These are phyloP conservation scores for Pseudobourletiella spinata DNA, from an alignment of 1,140 invertebrate genomes.

Conservation along the genomic window DNA sequence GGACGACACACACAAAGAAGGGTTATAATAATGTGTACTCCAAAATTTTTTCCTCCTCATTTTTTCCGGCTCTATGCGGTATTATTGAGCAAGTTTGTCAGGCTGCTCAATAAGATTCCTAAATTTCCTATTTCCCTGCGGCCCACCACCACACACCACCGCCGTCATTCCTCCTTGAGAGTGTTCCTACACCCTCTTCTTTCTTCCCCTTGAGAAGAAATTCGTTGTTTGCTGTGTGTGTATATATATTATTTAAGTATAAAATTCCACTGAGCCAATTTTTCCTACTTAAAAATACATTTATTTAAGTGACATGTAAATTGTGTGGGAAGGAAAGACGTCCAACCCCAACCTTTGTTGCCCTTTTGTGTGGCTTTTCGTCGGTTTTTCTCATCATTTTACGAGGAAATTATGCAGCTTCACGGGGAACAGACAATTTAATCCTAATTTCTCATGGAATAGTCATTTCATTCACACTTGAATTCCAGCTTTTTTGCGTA, in stretches of 20 bases:
- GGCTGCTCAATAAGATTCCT: no score
- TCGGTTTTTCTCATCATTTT: constrained; percentile 17
- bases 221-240: no score
- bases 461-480: constrained; percentile 2
- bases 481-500: constrained; percentile 10
- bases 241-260: not conserved
- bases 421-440: constrained; percentile 11
- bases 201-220: no score
- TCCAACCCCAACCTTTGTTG: constrained; percentile 18
- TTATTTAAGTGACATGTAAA: constrained; percentile 30
- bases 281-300: constrained; percentile 29
- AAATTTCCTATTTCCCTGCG: no score
- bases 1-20: not conserved
- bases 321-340: constrained; percentile 21
- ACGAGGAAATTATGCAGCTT: constrained; percentile 14
- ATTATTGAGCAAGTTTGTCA: no score
- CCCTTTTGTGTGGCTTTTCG: constrained; percentile 21
- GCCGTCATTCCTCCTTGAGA: no score
- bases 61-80: no score
- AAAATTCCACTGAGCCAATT: constrained; percentile 8
- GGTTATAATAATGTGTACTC: no score
- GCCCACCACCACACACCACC: no score
- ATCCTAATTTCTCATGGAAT: constrained; percentile 13
- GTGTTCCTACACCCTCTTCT: no score
- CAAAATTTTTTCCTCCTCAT: no score